Base-by-base conservation (phyloP, 2,113 vertebrate species). In the Proterorhinus semilunaris region DNA sequence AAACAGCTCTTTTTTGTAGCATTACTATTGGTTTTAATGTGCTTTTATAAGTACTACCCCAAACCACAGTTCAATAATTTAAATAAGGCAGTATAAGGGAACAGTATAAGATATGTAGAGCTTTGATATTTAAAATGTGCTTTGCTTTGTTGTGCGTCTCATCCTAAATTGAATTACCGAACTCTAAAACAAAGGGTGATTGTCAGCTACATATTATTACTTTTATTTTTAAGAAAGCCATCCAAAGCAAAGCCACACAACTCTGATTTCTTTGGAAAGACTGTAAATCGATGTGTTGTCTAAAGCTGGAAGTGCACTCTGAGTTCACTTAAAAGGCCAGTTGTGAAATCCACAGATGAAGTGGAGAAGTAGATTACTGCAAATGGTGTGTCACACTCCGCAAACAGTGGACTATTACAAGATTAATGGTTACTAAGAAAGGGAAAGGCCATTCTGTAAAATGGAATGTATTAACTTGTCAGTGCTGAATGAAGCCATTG, bases 141-240 rank as follows among this genome's bases (percentile, higher is more conserved):
- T 21, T 21, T 21, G 21, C 21, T 21, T 21, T 86, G 13, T 8
- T 49, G 66, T 85, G 75, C 27, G 64, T 13, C 6, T 48, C 59
- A 6, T 43, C 67, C 2, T 89, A 88, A 45, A 67, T 89, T 42
- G 12, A 62, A 6, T 15, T 85, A 46, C 75, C 80, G 21, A 11
- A 57, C 10, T 62, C 43, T 59, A n/a, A 6, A 42, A 59, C 78
- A 44, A 5, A 36, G 3, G 27, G 27, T 36, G 27, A 36, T 36
- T 36, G 36, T 3, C 42, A 16, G 43, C 10, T 15, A n/a, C 6
- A 4, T 11, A 15, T 6, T 6, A 21, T 11, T 17, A 44, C 9
- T 53, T 6, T 16, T 7, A 43, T 13, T 16, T 55, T 6, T 2
- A 47, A 47, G 46, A 8, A 47, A 6, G 3, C 6, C 10, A 4